Evolutionary conservation across 2,888 invertebrate species (phyloP).

Genomic region (Mesorhabditis belari): DNA sequence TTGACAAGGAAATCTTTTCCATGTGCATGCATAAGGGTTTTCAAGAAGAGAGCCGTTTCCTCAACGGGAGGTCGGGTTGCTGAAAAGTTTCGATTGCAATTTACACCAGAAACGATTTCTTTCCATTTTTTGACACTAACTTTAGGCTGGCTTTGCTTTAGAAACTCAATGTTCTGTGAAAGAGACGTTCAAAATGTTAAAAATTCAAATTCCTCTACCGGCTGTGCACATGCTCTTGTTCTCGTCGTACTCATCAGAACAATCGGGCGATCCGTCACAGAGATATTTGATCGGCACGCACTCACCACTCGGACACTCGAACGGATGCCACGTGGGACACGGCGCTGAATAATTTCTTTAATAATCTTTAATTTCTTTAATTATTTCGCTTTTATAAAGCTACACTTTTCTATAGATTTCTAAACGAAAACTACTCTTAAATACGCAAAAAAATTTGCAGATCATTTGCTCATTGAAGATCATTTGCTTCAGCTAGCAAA

Average conservation of each 20-base stretch:
- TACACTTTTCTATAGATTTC: no score
- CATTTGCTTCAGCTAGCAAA: no score
- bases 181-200: no score
- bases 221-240: constrained; percentile 89
- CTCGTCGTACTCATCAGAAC: constrained; percentile 84
- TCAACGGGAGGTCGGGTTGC: constrained; percentile 93
- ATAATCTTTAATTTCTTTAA: no score
- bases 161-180: no score
- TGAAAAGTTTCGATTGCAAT: constrained; percentile 54
- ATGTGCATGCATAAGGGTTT: constrained; percentile 84
- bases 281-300: constrained; percentile 93
- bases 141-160: no score
- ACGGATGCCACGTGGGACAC: constrained; percentile 92
- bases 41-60: constrained; percentile 87
- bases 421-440: no score
- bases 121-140: no score
- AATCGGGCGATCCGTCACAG: constrained; percentile 88
- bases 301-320: constrained; percentile 81
- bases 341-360: no score
- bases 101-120: not conserved
- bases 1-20: constrained; percentile 94
- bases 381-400: no score
- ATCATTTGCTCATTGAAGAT: no score
- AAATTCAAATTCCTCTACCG: constrained; percentile 61
- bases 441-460: no score